Base-by-base conservation (phyloP, 2,113 vertebrate genomes). In the Willisornis vidua region DNA sequence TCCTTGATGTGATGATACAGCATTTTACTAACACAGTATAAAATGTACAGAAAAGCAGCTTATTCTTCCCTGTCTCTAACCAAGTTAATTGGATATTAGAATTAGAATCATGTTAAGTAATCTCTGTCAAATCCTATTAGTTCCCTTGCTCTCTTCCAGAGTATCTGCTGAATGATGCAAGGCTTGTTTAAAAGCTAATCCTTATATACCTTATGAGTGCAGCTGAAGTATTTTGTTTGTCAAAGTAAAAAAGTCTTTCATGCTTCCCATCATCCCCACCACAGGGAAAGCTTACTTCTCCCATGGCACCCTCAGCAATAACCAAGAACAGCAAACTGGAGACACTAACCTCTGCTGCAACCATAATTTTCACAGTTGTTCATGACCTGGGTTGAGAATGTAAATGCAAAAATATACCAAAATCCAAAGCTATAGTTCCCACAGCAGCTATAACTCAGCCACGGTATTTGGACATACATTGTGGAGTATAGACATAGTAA, bases 401-500 rank as follows among this genome's bases (percentile, higher is more conserved):
- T 90, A 72, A 95, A 86, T 46, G 55, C 79, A 93, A 83, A 91
- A 88, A 68, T 52, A 55, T 12, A 85, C 35, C 7, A 3, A 88
- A 95, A 93, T 68, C 55, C 68, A 93, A 93, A 93, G 72, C 68
- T 84, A 28, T 46, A 48, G 76, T 78, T 94, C 94, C 85, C 88
- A 84, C 28, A 96, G 76, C 79, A 84, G 75, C 88, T 83, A 68
- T 93, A 96, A 96, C 61, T 95, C 88, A 91, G 82, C 74, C 79
- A 43, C 9, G 35, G 75, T 84, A 89, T 93, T 96, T 96, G 79
- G 83, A 45, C 65, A 68, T 61, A 84, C 31, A 41, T 57, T 84
- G 85, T 75, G 58, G 35, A 84, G 45, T 13, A 88, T 2, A 88
- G 85, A 90, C 79, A 57, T 1, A 65, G 90, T 61, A 91, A 93